Base-by-base conservation (phyloP, 2,888 invertebrate species). In the Acanthoscelides obtectus region DNA sequence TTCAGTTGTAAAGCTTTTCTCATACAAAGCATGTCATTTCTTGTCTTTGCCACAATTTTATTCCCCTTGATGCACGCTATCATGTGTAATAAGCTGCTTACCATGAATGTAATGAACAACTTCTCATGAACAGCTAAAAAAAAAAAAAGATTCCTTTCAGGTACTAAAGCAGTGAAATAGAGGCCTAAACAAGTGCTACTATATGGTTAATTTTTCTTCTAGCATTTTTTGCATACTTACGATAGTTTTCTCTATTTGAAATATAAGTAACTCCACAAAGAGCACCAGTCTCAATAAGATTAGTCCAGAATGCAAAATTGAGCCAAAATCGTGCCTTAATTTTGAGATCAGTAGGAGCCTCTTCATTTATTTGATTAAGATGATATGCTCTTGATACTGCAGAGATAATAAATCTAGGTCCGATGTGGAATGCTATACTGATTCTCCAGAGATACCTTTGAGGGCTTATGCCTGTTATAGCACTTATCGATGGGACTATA, bases 231-330 rank as follows among this genome's bases (percentile, higher is more conserved):
- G 69, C 64, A 63, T 64, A 91, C 94, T 93, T 88, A 97, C 97
- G 95, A 88, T 97, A 97, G 85, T 97, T 97, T 87, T 97, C 97
- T 84, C 93, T 90, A 87, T 97, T 97, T 75, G 96, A 96, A 83
- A 97, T 93, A 84, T 96, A 97, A 20, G 96, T 96, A 64, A 97
- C 96, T 71, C 96, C 96, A 76, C 94, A 93, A n/a, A 97, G 88
- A 70, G 95, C 91, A 74, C 91, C 91, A 77, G 96, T 90, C 88
- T 97, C 97, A 79, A 94, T 88, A 77, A 94, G 89, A 86, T 95
- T 95, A 78, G 96, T 88, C 92, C 94, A 93, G 83, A 93, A 94
- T 80, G 93, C 93, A 64, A 91, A 86, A 77, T 89, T 89, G 72
- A 93, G 88, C 84, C 94, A 87, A 79, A 90, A 88, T 82, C 89